phyloP scores from a whole-genome alignment of 2,113 vertebrate genomes.

The Pseudonaja textilis region DNA sequence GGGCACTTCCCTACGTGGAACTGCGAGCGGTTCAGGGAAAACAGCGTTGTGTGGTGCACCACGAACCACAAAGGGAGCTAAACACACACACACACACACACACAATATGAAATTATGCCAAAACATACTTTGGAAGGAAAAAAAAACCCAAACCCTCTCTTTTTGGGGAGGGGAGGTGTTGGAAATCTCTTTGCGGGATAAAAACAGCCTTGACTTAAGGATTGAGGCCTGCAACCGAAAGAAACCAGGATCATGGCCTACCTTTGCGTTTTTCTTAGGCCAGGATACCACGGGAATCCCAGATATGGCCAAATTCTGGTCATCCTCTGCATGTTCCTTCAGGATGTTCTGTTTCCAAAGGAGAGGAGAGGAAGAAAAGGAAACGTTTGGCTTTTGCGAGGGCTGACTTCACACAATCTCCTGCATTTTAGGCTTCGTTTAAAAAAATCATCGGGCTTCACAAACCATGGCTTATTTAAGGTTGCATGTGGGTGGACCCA shows the following conservation, averaged over 20 bases:
- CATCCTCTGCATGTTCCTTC: constrained; percentile 91
- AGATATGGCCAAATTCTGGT: constrained; percentile 86
- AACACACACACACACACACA: not conserved
- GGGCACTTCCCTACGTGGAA: too few relatives aligned
- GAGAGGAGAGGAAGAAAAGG: constrained; percentile 16
- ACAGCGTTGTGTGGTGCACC: not conserved
- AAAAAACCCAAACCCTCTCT: not conserved
- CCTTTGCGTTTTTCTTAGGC: constrained; percentile 90
- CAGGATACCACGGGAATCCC: constrained; percentile 90
- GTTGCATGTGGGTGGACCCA: not conserved
- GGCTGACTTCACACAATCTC: not conserved
- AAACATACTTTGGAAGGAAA: not conserved
- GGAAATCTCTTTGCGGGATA: not conserved
- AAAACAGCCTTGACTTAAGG: not conserved
- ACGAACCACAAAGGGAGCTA: not conserved
- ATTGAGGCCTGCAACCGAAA: not conserved
- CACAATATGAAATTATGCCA: not conserved
- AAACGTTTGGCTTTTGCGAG: not conserved
- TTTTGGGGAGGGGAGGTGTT: not conserved
- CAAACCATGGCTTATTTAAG: not conserved
- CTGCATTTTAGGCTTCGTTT: not conserved
- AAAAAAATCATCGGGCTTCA: not conserved
- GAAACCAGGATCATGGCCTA: constrained; percentile 59
- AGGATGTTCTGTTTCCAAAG: constrained; percentile 80
- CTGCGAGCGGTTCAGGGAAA: not conserved